phyloP scores from a whole-genome alignment of 2,113 vertebrate genomes.

The Mastomys coucha region DNA sequence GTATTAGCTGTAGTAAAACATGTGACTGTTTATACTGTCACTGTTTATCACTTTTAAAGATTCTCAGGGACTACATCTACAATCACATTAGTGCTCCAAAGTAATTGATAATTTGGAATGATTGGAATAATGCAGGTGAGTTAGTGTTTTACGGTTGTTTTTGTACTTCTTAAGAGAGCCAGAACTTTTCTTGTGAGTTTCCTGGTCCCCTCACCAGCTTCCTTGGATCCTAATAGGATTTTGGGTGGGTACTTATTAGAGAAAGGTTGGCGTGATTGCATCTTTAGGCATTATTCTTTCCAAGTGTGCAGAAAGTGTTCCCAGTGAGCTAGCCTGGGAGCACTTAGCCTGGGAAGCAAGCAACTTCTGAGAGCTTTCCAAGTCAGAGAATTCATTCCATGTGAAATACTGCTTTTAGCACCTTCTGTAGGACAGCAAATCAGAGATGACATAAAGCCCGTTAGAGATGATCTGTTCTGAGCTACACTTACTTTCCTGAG shows the following conservation, averaged over 20 bases:
- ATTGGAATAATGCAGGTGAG: neutral
- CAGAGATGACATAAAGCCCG: slow-evolving; percentile 61
- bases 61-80: neutral
- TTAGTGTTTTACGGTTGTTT: neutral
- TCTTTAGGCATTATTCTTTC: neutral
- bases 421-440: slow-evolving; percentile 68
- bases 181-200: neutral
- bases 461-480: slow-evolving; percentile 52
- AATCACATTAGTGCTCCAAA: neutral
- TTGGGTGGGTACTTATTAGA: neutral
- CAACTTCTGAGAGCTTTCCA: slow-evolving; percentile 43
- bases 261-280: neutral
- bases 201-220: neutral
- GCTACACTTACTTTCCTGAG: slow-evolving; percentile 48
- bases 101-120: neutral
- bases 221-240: neutral
- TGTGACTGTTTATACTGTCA: neutral
- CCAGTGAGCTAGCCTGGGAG: slow-evolving; percentile 24
- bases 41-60: neutral
- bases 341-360: neutral
- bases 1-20: neutral
- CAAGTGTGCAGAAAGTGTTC: neutral
- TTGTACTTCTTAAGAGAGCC: neutral
- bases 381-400: neutral
- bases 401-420: slow-evolving; percentile 57